phyloP scores from a whole-genome alignment of 2,113 vertebrate species.

The Notarius lentiginosus region DNA sequence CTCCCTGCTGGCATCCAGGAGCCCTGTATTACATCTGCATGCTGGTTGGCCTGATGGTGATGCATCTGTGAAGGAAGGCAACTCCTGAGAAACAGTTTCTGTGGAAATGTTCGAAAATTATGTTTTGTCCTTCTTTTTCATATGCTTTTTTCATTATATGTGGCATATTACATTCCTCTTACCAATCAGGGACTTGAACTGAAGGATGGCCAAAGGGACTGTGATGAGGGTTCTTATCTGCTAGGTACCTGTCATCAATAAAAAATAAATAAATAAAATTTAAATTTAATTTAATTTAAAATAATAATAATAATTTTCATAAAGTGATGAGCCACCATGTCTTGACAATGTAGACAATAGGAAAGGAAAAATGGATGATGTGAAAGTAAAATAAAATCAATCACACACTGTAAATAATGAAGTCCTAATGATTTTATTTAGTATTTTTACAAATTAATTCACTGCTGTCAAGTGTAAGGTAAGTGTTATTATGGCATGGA shows the following conservation, averaged over 20 bases:
- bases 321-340: background rate
- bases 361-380: background rate
- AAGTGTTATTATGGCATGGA: background rate
- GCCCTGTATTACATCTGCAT: constrained; percentile 69
- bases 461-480: background rate
- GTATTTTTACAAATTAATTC: background rate
- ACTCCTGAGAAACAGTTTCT: background rate
- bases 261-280: no score
- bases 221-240: no score
- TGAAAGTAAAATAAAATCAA: no score
- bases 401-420: background rate
- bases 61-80: constrained; percentile 59
- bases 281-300: no score
- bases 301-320: background rate
- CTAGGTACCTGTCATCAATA: background rate
- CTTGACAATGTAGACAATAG: background rate
- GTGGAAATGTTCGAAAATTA: background rate
- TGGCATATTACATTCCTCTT: background rate
- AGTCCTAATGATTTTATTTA: background rate
- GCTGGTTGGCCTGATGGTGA: constrained; percentile 62
- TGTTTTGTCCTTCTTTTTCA: constrained; percentile 4
- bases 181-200: background rate
- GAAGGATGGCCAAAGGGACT: background rate
- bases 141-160: constrained; percentile 1
- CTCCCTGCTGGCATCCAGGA: constrained; percentile 56